These are phyloP conservation scores for Enteromius viviparus DNA, from an alignment of 2,797 vertebrate genomes.

Conservation along the genomic window DNA sequence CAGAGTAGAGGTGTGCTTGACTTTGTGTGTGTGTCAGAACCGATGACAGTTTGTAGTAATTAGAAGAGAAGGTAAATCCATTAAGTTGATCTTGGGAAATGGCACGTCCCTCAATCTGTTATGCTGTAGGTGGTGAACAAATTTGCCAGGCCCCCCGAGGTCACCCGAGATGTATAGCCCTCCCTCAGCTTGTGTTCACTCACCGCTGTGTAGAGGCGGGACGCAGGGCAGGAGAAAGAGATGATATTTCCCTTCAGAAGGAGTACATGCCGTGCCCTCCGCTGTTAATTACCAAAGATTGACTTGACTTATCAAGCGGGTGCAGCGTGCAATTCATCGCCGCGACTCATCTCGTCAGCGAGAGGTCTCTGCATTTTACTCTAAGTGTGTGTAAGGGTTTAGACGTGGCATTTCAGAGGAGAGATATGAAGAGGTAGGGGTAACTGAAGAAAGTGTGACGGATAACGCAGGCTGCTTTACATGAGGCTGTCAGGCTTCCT, in stretches of 20 bases:
- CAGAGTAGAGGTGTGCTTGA: slow-evolving; percentile 26
- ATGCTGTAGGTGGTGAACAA: slow-evolving; percentile 57
- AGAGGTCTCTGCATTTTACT: slow-evolving; percentile 45
- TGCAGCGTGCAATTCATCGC: slow-evolving; percentile 55
- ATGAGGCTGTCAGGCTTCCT: slow-evolving; percentile 46
- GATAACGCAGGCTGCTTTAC: slow-evolving; percentile 49
- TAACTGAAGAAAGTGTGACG: slow-evolving; percentile 48
- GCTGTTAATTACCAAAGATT: slow-evolving; percentile 65
- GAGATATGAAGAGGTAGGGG: slow-evolving; percentile 44
- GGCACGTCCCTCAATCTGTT: slow-evolving; percentile 50
- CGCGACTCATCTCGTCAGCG: slow-evolving; percentile 34
- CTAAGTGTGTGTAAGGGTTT: slow-evolving; percentile 27
- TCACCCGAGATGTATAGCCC: slow-evolving; percentile 53
- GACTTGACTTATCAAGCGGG: slow-evolving; percentile 63
- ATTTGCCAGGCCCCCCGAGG: slow-evolving; percentile 51
- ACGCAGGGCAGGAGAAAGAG: slow-evolving; percentile 40
- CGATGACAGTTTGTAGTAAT: slow-evolving; percentile 31
- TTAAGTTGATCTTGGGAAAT: slow-evolving; percentile 51
- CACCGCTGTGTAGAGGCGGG: slow-evolving; percentile 27
- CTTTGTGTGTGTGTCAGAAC: slow-evolving; percentile 40
- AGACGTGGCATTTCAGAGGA: slow-evolving; percentile 30
- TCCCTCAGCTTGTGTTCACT: slow-evolving; percentile 50
- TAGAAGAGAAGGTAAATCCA: slow-evolving; percentile 50
- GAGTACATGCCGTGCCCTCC: slow-evolving; percentile 51
- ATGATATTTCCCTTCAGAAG: slow-evolving; percentile 57